These are phyloP conservation scores for Trimorus sp. DNA, from an alignment of 2,888 invertebrate genomes.

Conservation along the genomic window DNA sequence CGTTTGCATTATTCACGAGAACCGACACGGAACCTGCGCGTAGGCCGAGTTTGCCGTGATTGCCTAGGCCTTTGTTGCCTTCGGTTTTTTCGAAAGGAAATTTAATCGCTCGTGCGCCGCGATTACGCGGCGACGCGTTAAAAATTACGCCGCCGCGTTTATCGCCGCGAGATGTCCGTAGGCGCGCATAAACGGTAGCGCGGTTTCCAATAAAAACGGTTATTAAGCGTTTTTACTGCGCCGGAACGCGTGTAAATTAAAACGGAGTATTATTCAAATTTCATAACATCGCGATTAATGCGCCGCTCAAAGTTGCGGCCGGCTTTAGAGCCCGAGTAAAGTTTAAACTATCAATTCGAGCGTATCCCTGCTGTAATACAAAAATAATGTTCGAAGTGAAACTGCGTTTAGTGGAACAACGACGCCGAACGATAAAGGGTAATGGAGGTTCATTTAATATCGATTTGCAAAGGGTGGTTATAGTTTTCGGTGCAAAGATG, in stretches of 20 bases:
- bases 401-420: conserved; percentile 50
- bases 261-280: conserved; percentile 48
- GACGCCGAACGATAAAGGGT: conserved; percentile 41
- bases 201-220: conserved; percentile 29
- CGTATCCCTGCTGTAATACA: conserved; percentile 33
- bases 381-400: conserved; percentile 51
- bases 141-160: conserved; percentile 18
- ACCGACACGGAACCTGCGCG: too few relatives aligned
- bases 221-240: conserved; percentile 39
- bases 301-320: conserved; percentile 38
- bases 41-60: too few relatives aligned
- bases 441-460: conserved; percentile 44
- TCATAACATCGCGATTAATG: conserved; percentile 53
- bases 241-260: conserved; percentile 43
- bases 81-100: too few relatives aligned
- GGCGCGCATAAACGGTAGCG: conserved; percentile 21
- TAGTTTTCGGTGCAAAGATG: too few relatives aligned
- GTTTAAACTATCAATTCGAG: conserved; percentile 49
- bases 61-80: too few relatives aligned
- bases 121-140: not conserved
- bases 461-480: conserved; percentile 20
- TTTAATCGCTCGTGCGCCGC: not conserved
- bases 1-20: conserved; percentile 33
- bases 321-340: conserved; percentile 44
- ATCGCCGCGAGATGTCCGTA: conserved; percentile 26